phyloP scores from a whole-genome alignment of 2,113 vertebrate species.

The Lamprotornis superbus region DNA sequence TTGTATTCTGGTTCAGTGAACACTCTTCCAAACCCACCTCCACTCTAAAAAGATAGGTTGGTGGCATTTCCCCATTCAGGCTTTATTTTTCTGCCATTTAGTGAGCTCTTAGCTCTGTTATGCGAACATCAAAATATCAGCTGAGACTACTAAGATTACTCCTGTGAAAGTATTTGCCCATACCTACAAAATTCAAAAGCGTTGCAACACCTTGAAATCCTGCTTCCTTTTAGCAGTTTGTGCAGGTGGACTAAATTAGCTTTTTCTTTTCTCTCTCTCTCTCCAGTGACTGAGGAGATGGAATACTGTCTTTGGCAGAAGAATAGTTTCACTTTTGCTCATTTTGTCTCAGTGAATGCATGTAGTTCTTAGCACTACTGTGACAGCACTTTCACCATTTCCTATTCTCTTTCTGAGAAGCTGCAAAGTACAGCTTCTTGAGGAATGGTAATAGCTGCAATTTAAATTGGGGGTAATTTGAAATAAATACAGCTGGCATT shows the following conservation, averaged over 20 bases:
- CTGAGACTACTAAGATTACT: not conserved
- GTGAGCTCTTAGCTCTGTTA: not conserved
- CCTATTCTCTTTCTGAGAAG: not conserved
- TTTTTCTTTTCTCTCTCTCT: not conserved
- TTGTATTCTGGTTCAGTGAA: not conserved
- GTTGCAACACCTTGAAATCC: not conserved
- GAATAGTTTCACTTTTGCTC: not conserved
- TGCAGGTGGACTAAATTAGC: constrained; percentile 1
- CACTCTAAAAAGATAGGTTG: not conserved
- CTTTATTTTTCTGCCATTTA: not conserved
- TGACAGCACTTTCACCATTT: not conserved
- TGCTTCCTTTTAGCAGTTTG: not conserved
- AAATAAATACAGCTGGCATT: constrained; percentile 48
- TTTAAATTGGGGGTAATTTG: constrained; percentile 54
- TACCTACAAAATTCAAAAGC: not conserved
- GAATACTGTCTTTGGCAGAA: constrained; percentile 48
- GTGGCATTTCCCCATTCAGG: not conserved
- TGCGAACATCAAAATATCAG: not conserved
- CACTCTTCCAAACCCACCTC: not conserved
- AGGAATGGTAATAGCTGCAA: not conserved
- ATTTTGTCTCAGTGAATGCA: constrained; percentile 11
- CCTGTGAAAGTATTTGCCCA: not conserved
- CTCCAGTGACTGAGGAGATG: not conserved
- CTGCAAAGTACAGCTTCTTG: not conserved
- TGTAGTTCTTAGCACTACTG: not conserved